Conservation (phyloP, 2,888 invertebrate species). For the Melanchra persicariae region DNA sequence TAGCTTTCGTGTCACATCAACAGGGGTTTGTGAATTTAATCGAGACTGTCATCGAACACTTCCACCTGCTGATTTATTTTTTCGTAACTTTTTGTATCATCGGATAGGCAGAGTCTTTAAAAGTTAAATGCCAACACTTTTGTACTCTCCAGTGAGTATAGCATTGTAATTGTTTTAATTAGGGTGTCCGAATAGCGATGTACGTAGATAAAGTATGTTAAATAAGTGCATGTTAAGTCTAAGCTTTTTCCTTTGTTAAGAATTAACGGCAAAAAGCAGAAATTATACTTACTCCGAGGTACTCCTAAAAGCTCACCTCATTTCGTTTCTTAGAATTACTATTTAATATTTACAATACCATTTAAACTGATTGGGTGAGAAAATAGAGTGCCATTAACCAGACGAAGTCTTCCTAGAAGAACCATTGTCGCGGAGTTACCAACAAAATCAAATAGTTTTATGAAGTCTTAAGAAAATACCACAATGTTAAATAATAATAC, state of each 20-base stretch:
- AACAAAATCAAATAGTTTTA: neutral
- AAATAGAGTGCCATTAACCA: neutral
- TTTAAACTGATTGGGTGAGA: neutral
- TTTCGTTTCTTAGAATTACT: neutral
- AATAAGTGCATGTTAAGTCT: neutral
- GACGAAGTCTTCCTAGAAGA: neutral
- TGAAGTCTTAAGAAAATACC: slow-evolving; percentile 31
- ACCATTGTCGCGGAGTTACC: too few relatives aligned
- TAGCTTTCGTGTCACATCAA: slow-evolving; percentile 60
- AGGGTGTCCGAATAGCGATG: neutral
- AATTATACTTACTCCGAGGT: neutral
- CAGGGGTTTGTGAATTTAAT: slow-evolving; percentile 62
- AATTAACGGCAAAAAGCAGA: neutral
- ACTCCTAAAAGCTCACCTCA: neutral
- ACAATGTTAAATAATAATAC: slow-evolving; percentile 30
- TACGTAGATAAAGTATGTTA: neutral
- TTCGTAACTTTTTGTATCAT: slow-evolving; percentile 44
- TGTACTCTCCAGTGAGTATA: slow-evolving; percentile 19
- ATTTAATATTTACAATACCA: neutral
- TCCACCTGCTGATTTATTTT: slow-evolving; percentile 67
- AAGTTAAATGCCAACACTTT: slow-evolving; percentile 46
- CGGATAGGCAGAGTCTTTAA: slow-evolving; percentile 32
- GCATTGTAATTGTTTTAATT: slow-evolving; percentile 40
- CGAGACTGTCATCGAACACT: slow-evolving; percentile 55
- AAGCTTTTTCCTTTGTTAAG: neutral